phyloP scores from a whole-genome alignment of 2,888 invertebrate genomes.

The Chironomus riparius region DNA sequence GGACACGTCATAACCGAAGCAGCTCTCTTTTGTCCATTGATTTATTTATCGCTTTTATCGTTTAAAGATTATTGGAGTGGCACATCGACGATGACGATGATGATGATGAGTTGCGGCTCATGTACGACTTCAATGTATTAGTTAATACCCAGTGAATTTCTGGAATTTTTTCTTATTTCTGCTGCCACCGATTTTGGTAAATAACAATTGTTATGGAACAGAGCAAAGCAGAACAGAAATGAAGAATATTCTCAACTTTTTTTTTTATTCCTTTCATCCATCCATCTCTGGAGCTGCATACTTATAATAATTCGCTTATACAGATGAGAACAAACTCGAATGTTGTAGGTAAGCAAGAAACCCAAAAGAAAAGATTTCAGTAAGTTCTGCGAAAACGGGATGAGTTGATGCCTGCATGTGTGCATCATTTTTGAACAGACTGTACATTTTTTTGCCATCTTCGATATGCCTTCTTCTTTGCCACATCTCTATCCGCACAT shows the following conservation, averaged over 20 bases:
- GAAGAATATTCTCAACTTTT: background rate
- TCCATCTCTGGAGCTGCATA: background rate
- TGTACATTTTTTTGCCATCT: constrained; percentile 13
- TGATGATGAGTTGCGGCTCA: background rate
- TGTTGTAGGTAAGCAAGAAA: background rate
- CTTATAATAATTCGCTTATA: background rate
- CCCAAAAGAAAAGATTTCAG: background rate
- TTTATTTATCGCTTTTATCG: background rate
- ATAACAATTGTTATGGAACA: background rate
- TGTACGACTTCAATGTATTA: background rate
- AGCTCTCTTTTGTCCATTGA: background rate
- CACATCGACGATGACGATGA: background rate
- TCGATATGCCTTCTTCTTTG: constrained; percentile 21
- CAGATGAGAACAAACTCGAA: background rate
- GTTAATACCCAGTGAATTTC: background rate
- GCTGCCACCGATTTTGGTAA: background rate
- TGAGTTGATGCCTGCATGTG: background rate
- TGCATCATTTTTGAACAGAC: constrained; percentile 13
- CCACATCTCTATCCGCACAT: background rate
- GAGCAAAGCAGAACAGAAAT: background rate
- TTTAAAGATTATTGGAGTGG: background rate
- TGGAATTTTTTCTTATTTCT: background rate
- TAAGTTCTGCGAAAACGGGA: background rate
- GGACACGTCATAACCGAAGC: background rate
- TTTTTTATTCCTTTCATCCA: background rate